A percentile compares a stretch with the other conserved stretches of the same genome.
phyloP scores from a whole-genome alignment of 2,113 vertebrate genomes.

The Smithornis capensis region DNA sequence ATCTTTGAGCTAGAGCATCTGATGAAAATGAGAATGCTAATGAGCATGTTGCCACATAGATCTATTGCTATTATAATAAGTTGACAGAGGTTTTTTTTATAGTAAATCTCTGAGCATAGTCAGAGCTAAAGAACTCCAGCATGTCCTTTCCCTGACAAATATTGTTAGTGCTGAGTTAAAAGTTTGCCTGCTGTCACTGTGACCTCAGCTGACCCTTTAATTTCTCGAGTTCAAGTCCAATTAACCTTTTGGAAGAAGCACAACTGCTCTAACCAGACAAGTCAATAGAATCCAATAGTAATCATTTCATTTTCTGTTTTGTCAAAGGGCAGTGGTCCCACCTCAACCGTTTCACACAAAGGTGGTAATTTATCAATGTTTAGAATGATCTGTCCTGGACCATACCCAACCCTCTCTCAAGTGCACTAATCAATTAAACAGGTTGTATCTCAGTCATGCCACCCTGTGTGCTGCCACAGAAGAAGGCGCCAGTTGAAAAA shows the following conservation, averaged over 20 bases:
- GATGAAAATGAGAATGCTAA: neutral
- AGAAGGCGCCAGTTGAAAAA: constrained; percentile 57
- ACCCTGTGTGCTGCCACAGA: constrained; percentile 17
- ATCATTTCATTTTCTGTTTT: constrained; percentile 98
- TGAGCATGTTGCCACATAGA: neutral
- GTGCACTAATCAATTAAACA: constrained; percentile 74
- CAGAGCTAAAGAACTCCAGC: constrained; percentile 63
- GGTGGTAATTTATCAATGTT: constrained; percentile 86
- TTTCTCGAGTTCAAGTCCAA: constrained; percentile 99
- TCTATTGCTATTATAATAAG: neutral
- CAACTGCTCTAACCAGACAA: constrained; percentile 87
- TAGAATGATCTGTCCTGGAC: constrained; percentile 73
- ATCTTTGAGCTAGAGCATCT: neutral
- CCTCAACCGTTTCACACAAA: constrained; percentile 88
- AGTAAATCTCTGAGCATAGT: constrained; percentile 46
- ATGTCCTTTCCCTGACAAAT: constrained; percentile 83
- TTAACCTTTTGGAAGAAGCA: constrained; percentile 90
- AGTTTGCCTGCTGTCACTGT: constrained; percentile 90
- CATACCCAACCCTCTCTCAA: constrained; percentile 65
- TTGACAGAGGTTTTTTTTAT: neutral
- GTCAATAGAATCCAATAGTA: constrained; percentile 90
- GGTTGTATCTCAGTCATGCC: constrained; percentile 44
- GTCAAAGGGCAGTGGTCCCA: constrained; percentile 86
- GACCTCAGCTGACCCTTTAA: constrained; percentile 95
- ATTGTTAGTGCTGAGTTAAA: constrained; percentile 89